Base-by-base conservation (phyloP, 92 coral and sea anemone species). In the Porites divaricata region DNA sequence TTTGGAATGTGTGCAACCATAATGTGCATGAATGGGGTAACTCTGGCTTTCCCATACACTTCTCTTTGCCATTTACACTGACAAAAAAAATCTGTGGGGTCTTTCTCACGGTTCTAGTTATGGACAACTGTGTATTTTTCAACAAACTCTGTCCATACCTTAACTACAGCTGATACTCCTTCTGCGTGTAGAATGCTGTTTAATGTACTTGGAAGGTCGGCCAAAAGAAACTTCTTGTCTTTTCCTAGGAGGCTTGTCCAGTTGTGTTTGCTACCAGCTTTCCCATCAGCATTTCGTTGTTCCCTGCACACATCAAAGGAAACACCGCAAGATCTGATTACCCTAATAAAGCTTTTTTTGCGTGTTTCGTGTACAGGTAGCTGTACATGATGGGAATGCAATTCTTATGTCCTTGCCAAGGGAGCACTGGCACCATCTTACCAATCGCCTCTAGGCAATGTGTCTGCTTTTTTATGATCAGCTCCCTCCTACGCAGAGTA, bases 321-420 rank as follows among this genome's bases (percentile, higher is more conserved):
- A 9, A 53, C 58, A 9, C 58, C 58, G 2, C 58, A 53, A 53
- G 58, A 53, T 11, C 13, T 53, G 68, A 66, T 66, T 5, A 66
- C 70, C 14, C 26, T 26, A 20, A 66, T 66, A 4, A 35, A 35
- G 45, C 45, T 35, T 35, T 35, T 35, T n/a, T n/a, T n/a, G n/a
- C n/a, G n/a, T n/a, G n/a, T n/a, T n/a, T n/a, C n/a, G n/a, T n/a
- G n/a, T n/a, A n/a, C n/a, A n/a, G n/a, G n/a, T 77, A 1, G 88
- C 91, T 35, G 94, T 91, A 73, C 91, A 91, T 13, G 94, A 88
- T 54, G 94, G 94, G n/a, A 88, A 85, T 67, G 75, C 83, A 15
- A 88, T 87, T 66, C 91, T 50, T 12, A 91, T 76, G 49, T 91
- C 83, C 71, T 81, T 91, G 24, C 94, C 94, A 22, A 90, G 20